These are phyloP conservation scores for Camponotus floridanus DNA, from an alignment of 1,140 invertebrate genomes.

Conservation along the genomic window DNA sequence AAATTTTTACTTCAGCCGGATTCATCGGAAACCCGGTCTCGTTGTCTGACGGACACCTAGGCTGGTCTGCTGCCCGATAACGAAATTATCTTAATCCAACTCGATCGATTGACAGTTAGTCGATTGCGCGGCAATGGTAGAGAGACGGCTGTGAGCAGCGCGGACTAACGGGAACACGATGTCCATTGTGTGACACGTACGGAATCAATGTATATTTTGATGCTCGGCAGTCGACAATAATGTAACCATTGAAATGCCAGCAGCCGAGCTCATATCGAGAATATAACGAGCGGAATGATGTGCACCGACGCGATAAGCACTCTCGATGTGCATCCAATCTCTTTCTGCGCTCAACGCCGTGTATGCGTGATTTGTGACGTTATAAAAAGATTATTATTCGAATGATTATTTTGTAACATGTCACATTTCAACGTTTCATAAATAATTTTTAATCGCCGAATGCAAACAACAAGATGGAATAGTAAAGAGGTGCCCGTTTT, in stretches of 20 bases:
- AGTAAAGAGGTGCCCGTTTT: neutral
- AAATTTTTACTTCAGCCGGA: constrained; percentile 73
- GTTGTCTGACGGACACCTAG: constrained; percentile 73
- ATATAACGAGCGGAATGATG: constrained; percentile 46
- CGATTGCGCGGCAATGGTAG: constrained; percentile 73
- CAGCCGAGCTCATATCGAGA: constrained; percentile 45
- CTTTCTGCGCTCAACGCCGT: constrained; percentile 8
- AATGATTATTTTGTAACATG: neutral
- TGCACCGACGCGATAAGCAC: constrained; percentile 2
- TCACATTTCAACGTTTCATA: neutral
- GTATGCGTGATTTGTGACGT: constrained; percentile 23
- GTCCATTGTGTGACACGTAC: constrained; percentile 69
- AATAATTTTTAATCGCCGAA: neutral
- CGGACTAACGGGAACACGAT: constrained; percentile 69
- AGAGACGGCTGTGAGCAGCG: constrained; percentile 56
- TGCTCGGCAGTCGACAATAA: constrained; percentile 67
- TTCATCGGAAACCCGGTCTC: constrained; percentile 73
- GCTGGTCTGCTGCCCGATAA: constrained; percentile 72
- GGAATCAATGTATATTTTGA: constrained; percentile 74
- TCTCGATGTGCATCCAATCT: constrained; percentile 18
- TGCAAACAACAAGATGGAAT: neutral
- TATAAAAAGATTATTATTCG: constrained; percentile 44
- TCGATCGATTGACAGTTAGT: constrained; percentile 80
- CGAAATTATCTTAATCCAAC: constrained; percentile 80
- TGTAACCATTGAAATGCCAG: constrained; percentile 67